A percentile compares a stretch with the other conserved stretches of the same genome.
These are phyloP conservation scores for Agrilus mali DNA, from an alignment of 2,888 invertebrate species.

Conservation along the genomic window DNA sequence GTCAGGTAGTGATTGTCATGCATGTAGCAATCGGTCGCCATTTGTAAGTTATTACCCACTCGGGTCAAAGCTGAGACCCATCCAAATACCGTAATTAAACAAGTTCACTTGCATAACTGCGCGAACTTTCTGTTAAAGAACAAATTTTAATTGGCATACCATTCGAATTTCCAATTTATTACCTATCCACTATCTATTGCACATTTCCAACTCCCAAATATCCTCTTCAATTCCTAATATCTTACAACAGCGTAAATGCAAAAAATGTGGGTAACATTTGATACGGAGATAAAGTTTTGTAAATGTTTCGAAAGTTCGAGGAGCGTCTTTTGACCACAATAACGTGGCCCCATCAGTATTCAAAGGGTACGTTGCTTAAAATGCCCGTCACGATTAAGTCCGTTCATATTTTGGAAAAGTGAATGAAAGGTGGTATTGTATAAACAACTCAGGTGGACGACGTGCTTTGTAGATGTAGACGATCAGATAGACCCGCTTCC, in stretches of 20 bases:
- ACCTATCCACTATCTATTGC: too few relatives aligned
- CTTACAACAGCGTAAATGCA: too few relatives aligned
- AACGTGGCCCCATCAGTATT: conserved; percentile 10
- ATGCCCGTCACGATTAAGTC: conserved; percentile 14
- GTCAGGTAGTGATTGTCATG: conserved; percentile 16
- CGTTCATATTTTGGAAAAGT: conserved; percentile 28
- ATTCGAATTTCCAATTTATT: too few relatives aligned
- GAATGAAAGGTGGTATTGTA: conserved; percentile 24
- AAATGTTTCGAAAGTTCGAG: background rate
- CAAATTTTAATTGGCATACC: too few relatives aligned
- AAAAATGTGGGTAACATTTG: too few relatives aligned
- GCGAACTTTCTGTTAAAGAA: too few relatives aligned
- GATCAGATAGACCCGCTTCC: conserved; percentile 16
- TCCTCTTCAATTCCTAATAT: too few relatives aligned
- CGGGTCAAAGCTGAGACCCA: conserved; percentile 12
- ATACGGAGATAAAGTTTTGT: too few relatives aligned
- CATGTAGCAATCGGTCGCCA: conserved; percentile 16
- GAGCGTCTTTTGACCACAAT: conserved; percentile 4
- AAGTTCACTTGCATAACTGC: too few relatives aligned
- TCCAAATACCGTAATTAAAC: conserved; percentile 7
- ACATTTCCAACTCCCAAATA: too few relatives aligned
- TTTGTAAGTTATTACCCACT: conserved; percentile 19
- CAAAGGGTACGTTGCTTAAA: conserved; percentile 7
- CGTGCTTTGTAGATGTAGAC: conserved; percentile 16
- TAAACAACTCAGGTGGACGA: conserved; percentile 15